Evolutionary conservation across 2,888 invertebrate species (phyloP).

Genomic region (Acanthacorydalis orientalis): DNA sequence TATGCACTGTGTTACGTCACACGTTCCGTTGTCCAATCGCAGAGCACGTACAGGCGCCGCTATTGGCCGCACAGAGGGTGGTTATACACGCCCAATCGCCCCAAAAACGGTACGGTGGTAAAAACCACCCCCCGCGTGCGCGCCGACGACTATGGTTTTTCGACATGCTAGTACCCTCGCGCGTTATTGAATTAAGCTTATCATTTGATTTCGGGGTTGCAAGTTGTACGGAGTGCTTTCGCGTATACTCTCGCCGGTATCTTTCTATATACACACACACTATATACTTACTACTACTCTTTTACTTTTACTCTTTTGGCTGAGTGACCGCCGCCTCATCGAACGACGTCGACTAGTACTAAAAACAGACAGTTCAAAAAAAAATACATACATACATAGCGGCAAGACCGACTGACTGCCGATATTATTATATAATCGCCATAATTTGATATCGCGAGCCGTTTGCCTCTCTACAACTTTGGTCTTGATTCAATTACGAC

Average conservation of each 20-base stretch:
- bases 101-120: conserved; percentile 7
- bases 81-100: conserved; percentile 9
- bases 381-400: conserved; percentile 11
- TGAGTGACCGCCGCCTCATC: too few relatives aligned
- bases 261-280: neutral
- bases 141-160: conserved; percentile 19
- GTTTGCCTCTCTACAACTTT: too few relatives aligned
- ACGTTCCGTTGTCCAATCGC: conserved; percentile 13
- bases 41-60: conserved; percentile 13
- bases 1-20: conserved; percentile 19
- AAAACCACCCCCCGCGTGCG: conserved; percentile 10
- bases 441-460: conserved; percentile 27
- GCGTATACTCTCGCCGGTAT: neutral
- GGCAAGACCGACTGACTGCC: conserved; percentile 20
- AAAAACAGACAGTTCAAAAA: too few relatives aligned
- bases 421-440: conserved; percentile 28
- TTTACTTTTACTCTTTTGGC: too few relatives aligned
- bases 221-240: conserved; percentile 2
- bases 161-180: neutral
- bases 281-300: neutral
- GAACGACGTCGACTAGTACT: too few relatives aligned
- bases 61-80: conserved; percentile 11
- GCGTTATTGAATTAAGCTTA: conserved; percentile 66
- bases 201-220: conserved; percentile 43
- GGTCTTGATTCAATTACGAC: conserved; percentile 24